Base-by-base conservation (phyloP, 1,140 invertebrate genomes). In the Frieseomelitta varia region DNA sequence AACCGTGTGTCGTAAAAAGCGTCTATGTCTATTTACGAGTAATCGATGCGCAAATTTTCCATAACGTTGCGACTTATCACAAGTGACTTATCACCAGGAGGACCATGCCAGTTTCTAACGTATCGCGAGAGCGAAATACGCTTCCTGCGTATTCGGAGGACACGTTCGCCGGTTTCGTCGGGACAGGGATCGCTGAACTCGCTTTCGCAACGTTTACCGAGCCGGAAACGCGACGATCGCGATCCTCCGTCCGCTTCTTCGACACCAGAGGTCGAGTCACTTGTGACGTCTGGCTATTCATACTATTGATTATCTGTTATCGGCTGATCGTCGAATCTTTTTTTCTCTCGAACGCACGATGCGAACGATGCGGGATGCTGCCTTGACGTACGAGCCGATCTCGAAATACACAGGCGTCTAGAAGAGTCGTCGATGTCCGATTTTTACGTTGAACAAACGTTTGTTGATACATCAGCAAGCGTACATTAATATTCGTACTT, bases 301-400 rank as follows among this genome's bases (percentile, higher is more conserved):
- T 55, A 56, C 14, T 27, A 79, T 79, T 61, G 10, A 78, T 83
- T 63, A 19, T 8, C 34, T 17, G 24, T 27, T 82, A 82, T 51
- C 72, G 56, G 34, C 14, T 17, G 56, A 34, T 39, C 19, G 34
- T 68, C 17, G 39, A 34, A 77, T 55, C 56, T 77, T 63, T 81
- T 19, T 10, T 53, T 71, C 53, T 71, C 53, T 72, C n/a, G n/a
- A n/a, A n/a, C 21, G 3, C 24, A 39, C 30, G 47, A 67, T 81
- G 51, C 21, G 30, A 68, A 68, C 30, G 61, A 27, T 56, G n/a
- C 58, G 67, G 24, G 47, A 27, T 19, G 21, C 11, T 27, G 2
- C 8, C 10, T n/a, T 14, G 4, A 55, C 34, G 11, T 47, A 47
- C 24, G 17, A n/a, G 2, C 17, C 61, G 71, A 27, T 30, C 11